Base-by-base conservation (phyloP, 2,888 invertebrate species). In the Hyppa rectilinea region DNA sequence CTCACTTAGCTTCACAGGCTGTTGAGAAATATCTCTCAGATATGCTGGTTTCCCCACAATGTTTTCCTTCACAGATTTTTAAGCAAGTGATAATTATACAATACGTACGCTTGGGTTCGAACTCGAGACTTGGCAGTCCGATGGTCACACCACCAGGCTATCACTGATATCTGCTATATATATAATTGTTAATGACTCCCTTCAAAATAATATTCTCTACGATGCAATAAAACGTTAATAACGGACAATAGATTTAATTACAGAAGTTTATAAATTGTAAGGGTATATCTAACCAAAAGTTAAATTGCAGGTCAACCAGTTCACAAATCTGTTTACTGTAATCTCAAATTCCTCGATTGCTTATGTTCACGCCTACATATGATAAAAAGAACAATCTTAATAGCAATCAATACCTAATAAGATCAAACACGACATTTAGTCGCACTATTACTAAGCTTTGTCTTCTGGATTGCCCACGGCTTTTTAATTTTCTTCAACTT, bases 401-500 rank as follows among this genome's bases (percentile, higher is more conserved):
- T 20, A 40, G 20, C 26, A 40, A 40, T 20, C 14, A 26, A 29
- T 14, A 38, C 9, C 36, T 34, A 34, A 14, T 52, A 53, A 38
- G 20, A 2, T 26, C 10, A 47, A 38, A 2, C 7, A 23, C 2
- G 38, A 4, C 20, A 31, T 38, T 14, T 14, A 9, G 5, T 47
- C 1, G 20, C 1, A 71, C 9, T 36, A 9, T 38, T n/a, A 20
- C 5, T 49, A 26, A 2, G 4, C 5, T 38, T 34, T 31, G 5
- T 45, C 26, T 62, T 53, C n/a, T 38, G 10, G 6, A 14, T 52
- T 26, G 6, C 23, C 29, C 17, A 17, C 14, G 0, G 43, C 17
- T 23, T 31, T 31, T 31, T 31, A 1, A 23, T 29, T 36, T 50
- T 26, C 9, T 47, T 74, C 17, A 49, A 53, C 9, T 40, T 73